A percentile compares a stretch with the other conserved stretches of the same genome.
phyloP scores from a whole-genome alignment of 2,113 vertebrate species.

The Rhinogobius similis region DNA sequence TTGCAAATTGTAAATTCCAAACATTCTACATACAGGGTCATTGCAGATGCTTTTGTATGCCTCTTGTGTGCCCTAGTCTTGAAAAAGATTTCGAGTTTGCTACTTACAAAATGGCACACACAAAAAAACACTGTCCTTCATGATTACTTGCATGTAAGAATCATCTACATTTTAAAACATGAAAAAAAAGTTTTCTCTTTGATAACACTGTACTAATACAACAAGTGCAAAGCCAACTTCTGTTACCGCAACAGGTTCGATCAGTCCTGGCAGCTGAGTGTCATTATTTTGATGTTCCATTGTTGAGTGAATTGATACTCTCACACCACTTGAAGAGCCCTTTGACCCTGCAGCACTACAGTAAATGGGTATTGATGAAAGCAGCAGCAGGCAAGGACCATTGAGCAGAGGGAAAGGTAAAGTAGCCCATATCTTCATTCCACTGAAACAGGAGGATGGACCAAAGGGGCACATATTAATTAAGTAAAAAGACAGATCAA shows the following conservation, averaged over 20 bases:
- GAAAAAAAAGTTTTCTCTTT: too few species aligned
- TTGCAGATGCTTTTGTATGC: too few species aligned
- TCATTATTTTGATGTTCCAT: constrained; percentile 45
- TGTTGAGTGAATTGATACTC: constrained; percentile 36
- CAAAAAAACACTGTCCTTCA: not conserved
- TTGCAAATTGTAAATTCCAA: too few species aligned
- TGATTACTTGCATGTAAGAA: not conserved
- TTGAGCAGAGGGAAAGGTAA: constrained; percentile 32
- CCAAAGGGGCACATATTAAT: not conserved
- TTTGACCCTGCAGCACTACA: constrained; percentile 24
- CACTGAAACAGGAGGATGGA: not conserved
- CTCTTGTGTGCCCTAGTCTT: too few species aligned
- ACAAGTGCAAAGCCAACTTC: constrained; percentile 1
- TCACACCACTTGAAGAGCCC: constrained; percentile 24
- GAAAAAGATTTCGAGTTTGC: too few species aligned
- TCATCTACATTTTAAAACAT: not conserved
- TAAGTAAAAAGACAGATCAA: too few species aligned
- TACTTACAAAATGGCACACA: not conserved
- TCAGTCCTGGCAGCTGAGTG: constrained; percentile 21
- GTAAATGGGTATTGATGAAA: constrained; percentile 25
- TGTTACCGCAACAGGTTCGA: constrained; percentile 16
- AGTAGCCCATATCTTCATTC: constrained; percentile 8
- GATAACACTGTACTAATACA: not conserved
- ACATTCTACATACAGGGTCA: too few species aligned
- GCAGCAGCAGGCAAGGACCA: constrained; percentile 2